Percentiles rank a stretch among this genome's conserved stretches.
Conservation (phyloP, 2,113 vertebrate species). For the Etheostoma cragini region DNA sequence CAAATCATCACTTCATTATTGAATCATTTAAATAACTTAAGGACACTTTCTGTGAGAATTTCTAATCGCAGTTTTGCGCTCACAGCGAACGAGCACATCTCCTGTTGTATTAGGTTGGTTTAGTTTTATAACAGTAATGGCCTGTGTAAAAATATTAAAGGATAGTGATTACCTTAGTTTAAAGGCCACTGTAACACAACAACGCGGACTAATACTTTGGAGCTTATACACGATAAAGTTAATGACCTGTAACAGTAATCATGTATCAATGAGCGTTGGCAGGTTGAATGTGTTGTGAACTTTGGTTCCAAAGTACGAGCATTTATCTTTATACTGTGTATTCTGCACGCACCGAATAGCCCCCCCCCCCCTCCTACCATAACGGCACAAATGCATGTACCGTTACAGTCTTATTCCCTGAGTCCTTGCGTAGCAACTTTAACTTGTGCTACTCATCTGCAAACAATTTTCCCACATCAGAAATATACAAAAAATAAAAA, state of each 20-base stretch:
- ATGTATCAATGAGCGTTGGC: no score
- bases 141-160: neutral
- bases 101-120: neutral
- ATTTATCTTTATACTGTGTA: no score
- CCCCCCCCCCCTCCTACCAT: no score
- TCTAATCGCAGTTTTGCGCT: neutral
- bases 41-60: neutral
- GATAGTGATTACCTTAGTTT: neutral
- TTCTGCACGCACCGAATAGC: no score
- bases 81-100: neutral
- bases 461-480: neutral
- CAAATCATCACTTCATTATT: no score
- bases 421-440: no score
- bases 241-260: no score
- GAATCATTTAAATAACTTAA: no score
- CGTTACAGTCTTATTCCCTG: no score
- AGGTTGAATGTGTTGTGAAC: no score
- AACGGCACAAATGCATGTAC: no score
- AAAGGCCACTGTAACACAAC: neutral
- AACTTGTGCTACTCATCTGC: neutral
- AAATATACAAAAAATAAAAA: neutral
- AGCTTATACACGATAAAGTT: neutral
- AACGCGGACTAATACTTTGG: neutral
- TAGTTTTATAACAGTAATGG: neutral
- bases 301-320: no score